Conservation (phyloP, 2,797 vertebrate genomes). For the Yasuhikotakia modesta region DNA sequence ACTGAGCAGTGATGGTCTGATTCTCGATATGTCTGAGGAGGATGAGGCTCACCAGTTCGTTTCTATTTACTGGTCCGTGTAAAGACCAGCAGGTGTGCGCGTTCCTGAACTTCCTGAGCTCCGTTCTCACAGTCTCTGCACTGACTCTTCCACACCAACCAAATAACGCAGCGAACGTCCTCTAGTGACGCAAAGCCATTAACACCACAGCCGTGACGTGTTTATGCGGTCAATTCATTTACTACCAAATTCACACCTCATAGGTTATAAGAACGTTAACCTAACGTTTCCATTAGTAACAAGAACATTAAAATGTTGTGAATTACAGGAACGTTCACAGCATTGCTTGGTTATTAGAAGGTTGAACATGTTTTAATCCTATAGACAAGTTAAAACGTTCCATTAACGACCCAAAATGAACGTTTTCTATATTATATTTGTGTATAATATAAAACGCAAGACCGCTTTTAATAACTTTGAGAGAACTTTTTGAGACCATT, state of each 20-base stretch:
- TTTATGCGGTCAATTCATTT: constrained; percentile 1
- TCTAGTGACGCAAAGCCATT: constrained; percentile 38
- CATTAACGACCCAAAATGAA: too few relatives aligned
- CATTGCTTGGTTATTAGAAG: too few relatives aligned
- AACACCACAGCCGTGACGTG: constrained; percentile 30
- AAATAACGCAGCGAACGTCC: constrained; percentile 22
- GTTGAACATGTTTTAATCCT: too few relatives aligned
- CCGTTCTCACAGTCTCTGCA: constrained; percentile 9
- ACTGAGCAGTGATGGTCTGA: not conserved
- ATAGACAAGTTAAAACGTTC: too few relatives aligned
- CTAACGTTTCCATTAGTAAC: too few relatives aligned
- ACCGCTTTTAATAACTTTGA: too few relatives aligned
- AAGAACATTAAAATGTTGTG: too few relatives aligned
- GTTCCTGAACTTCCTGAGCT: constrained; percentile 33
- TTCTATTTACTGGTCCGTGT: constrained; percentile 13
- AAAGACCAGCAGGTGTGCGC: constrained; percentile 14
- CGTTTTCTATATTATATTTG: too few relatives aligned
- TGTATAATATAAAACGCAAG: too few relatives aligned
- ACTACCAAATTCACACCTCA: not conserved
- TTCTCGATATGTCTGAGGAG: not conserved
- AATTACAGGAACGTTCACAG: too few relatives aligned
- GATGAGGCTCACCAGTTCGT: constrained; percentile 4
- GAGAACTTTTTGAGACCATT: too few relatives aligned
- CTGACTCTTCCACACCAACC: constrained; percentile 1
- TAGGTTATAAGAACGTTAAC: too few relatives aligned